These are phyloP conservation scores for Heteromyza rotundicornis DNA, from an alignment of 2,888 invertebrate species.

Conservation along the genomic window DNA sequence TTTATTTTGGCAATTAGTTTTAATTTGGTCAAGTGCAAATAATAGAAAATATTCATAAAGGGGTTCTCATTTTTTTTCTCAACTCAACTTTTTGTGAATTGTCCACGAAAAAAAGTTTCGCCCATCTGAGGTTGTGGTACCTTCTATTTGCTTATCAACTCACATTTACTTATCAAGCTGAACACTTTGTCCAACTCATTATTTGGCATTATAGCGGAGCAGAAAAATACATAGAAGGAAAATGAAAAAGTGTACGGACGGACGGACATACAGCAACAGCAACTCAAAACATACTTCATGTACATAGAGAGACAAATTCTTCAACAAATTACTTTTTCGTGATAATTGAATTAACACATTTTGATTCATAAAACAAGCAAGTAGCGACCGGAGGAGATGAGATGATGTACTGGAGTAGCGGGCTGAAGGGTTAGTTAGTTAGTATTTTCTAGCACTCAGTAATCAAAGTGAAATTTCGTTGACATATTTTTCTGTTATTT, in stretches of 20 bases:
- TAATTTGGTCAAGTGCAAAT: conserved; percentile 36
- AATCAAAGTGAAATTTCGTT: no score
- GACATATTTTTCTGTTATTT: no score
- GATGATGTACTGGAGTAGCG: no score
- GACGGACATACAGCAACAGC: conserved; percentile 27
- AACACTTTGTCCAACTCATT: conserved; percentile 36
- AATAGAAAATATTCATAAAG: no score
- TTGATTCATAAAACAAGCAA: conserved; percentile 42
- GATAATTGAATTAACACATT: conserved; percentile 45
- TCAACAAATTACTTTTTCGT: conserved; percentile 32
- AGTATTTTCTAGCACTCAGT: no score
- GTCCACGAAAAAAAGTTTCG: no score
- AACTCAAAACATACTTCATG: conserved; percentile 29
- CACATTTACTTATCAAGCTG: no score
- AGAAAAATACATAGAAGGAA: conserved; percentile 13
- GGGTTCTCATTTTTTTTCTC: no score
- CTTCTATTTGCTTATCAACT: no score
- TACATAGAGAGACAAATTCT: conserved; percentile 8
- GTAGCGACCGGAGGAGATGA: background rate
- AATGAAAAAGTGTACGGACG: conserved; percentile 12
- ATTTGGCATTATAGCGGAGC: conserved; percentile 30
- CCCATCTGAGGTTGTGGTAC: no score
- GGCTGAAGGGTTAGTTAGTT: no score
- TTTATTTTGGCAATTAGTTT: conserved; percentile 43
- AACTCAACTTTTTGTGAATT: no score